A percentile compares a stretch with the other conserved stretches of the same genome.
Evolutionary conservation across 2,113 vertebrate species (phyloP).

Genomic region (Nothocercus nigrocapillus): DNA sequence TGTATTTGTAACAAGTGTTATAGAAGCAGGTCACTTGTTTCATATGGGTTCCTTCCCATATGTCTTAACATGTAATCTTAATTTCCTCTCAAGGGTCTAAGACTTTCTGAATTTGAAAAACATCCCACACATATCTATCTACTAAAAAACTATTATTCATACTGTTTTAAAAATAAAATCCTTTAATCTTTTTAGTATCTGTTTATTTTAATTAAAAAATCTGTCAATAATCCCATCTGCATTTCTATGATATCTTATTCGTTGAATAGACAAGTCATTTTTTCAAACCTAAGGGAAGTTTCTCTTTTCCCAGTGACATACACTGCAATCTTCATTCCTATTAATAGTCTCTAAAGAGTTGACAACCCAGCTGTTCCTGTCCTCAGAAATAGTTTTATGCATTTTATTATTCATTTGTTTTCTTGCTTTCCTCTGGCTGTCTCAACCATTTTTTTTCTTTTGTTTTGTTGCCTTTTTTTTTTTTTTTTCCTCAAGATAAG

Average conservation of each 20-base stretch:
- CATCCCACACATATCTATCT: background rate
- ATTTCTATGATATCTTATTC: background rate
- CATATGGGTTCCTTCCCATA: background rate
- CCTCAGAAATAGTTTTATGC: constrained; percentile 15
- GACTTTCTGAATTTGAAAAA: background rate
- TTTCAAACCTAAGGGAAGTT: background rate
- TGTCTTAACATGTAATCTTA: background rate
- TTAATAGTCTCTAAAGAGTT: constrained; percentile 26
- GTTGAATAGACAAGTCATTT: background rate
- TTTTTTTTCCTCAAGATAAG: background rate
- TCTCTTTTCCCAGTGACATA: background rate
- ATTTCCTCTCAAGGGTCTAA: background rate
- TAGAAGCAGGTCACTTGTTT: background rate
- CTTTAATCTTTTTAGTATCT: background rate
- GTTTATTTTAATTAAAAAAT: background rate
- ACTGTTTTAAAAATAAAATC: background rate
- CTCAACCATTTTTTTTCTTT: background rate
- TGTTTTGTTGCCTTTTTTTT: background rate
- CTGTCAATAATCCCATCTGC: background rate
- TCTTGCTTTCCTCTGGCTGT: background rate
- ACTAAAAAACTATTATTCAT: background rate
- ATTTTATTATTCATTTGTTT: constrained; percentile 6
- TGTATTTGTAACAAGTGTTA: background rate
- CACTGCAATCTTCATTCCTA: constrained; percentile 29
- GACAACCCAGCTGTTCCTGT: constrained; percentile 44